A percentile compares a stretch with the other conserved stretches of the same genome.
phyloP scores from a whole-genome alignment of 2,797 vertebrate species.

The Acomys russatus region DNA sequence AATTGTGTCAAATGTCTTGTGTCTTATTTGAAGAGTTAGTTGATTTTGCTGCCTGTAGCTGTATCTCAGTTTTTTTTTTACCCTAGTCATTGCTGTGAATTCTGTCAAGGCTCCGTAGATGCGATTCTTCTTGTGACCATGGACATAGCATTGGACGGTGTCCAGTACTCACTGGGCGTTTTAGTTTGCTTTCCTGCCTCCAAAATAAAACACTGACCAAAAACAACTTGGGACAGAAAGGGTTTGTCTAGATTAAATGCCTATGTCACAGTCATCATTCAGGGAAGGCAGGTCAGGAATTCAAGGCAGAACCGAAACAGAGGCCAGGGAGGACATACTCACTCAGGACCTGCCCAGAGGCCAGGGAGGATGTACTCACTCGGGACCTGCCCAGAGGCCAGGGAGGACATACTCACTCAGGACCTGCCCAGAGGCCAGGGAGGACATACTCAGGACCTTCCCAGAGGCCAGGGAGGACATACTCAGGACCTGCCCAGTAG shows the following conservation, averaged over 20 bases:
- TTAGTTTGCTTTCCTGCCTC: too few relatives aligned
- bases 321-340: not conserved
- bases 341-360: too few relatives aligned
- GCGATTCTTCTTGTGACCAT: not conserved
- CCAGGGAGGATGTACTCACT: too few relatives aligned
- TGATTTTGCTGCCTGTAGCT: not conserved
- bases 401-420: too few relatives aligned
- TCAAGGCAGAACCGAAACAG: not conserved
- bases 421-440: too few relatives aligned
- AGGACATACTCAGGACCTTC: too few relatives aligned
- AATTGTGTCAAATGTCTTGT: not conserved
- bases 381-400: too few relatives aligned
- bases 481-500: not conserved
- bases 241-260: not conserved
- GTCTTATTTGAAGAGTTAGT: conserved; percentile 23
- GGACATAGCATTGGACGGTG: not conserved
- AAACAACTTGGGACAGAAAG: not conserved
- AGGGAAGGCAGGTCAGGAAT: not conserved
- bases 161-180: not conserved
- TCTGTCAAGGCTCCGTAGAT: not conserved
- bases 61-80: conserved; percentile 17
- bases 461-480: too few relatives aligned
- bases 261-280: not conserved
- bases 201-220: not conserved
- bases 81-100: conserved; percentile 11